These are phyloP conservation scores for Antheraea yamamai DNA, from an alignment of 2,888 invertebrate species.

Conservation along the genomic window DNA sequence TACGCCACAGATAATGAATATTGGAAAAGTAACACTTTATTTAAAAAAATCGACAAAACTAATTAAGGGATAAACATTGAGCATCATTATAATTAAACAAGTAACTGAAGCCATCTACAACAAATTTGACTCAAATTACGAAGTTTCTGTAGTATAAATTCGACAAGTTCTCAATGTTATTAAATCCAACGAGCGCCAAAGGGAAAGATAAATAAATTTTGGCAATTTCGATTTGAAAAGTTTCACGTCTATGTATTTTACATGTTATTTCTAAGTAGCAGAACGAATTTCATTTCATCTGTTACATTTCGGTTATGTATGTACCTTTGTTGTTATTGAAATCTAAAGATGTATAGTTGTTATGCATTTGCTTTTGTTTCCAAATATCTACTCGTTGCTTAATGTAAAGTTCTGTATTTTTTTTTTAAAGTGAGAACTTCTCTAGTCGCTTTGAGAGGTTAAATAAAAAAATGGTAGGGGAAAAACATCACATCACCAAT, in stretches of 20 bases:
- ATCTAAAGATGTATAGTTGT: not conserved
- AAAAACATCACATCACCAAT: no score
- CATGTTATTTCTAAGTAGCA: constrained; percentile 41
- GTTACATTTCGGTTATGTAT: not conserved
- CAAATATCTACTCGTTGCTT: not conserved
- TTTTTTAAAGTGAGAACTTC: no score
- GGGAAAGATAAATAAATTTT: constrained; percentile 40
- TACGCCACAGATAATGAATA: no score
- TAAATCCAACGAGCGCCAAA: constrained; percentile 38
- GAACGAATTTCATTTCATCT: constrained; percentile 28
- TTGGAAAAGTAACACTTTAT: not conserved
- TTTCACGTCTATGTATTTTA: constrained; percentile 33
- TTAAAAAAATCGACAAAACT: not conserved
- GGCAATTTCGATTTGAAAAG: constrained; percentile 36
- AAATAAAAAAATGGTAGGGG: no score
- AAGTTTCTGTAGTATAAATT: constrained; percentile 20
- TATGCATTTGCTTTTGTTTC: not conserved
- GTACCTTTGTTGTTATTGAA: not conserved
- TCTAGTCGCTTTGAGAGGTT: no score
- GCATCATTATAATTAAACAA: constrained; percentile 32
- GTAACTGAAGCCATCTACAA: constrained; percentile 29
- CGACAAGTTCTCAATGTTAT: constrained; percentile 38
- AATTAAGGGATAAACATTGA: constrained; percentile 27
- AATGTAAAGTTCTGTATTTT: no score
- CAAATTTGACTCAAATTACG: constrained; percentile 26